Base-by-base conservation (phyloP, 2,113 vertebrate species). In the Galbula dea region DNA sequence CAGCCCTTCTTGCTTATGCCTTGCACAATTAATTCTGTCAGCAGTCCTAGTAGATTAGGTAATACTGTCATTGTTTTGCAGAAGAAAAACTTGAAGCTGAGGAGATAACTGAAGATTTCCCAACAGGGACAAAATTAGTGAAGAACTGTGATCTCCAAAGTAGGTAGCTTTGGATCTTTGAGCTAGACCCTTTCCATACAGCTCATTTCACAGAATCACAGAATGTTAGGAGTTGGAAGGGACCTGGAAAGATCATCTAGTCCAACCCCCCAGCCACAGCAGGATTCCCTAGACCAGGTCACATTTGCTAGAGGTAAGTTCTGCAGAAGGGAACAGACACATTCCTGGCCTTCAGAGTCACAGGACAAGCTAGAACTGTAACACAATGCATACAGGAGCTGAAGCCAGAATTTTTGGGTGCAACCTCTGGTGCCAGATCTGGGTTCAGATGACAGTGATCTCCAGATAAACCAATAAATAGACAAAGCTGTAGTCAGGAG, bases 401-500 rank as follows among this genome's bases (percentile, higher is more conserved):
- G 73, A 78, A 88, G 77, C 43, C 83, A 92, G 73, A 48, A 88
- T 57, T 84, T n/a, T 63, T 71, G 36, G 17, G 81, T 74, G 4
- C 3, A 68, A 84, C 8, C 15, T 83, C 51, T 32, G 37, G 68
- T 32, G 34, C 37, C 49, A 93, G 45, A 83, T 84, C 39, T 87
- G 21, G 34, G 90, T 95, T 96, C 94, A 95, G 58, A 78, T 69
- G 54, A 78, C 66, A 51, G 46, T 51, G 66, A 82, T 94, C 62
- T 88, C 62, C 37, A 79, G 51, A 89, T 46, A 54, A 94, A 57
- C 2, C 29, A 73, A 89, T 85, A 84, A 75, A 92, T 58, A 72
- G 26, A 90, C 61, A 93, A 81, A 84, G 92, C 54, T 84, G 77
- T 79, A 78, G 49, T 58, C 41, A 10, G 57, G 88, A 78, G 54